Evolutionary conservation across 2,113 vertebrate genomes (phyloP).

Genomic region (Urocitellus parryii): DNA sequence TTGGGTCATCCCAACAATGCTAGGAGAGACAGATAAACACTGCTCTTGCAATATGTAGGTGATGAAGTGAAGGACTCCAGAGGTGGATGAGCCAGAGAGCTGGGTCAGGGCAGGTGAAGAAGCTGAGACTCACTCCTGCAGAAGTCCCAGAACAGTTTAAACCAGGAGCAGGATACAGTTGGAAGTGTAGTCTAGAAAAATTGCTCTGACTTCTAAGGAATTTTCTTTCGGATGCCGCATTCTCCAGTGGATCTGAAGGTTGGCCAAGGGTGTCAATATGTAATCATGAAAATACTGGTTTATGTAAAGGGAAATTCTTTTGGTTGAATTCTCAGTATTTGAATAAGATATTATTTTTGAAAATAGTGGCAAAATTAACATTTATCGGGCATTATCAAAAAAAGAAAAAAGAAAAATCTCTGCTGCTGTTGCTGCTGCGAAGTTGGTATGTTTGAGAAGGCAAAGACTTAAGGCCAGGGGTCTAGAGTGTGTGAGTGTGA

Average conservation of each 20-base stretch:
- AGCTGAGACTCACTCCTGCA: background rate
- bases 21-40: background rate
- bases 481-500: background rate
- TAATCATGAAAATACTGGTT: background rate
- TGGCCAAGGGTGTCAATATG: background rate
- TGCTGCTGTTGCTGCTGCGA: background rate
- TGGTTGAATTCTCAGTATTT: background rate
- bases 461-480: background rate
- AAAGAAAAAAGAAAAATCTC: no score
- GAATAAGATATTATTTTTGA: constrained; percentile 38
- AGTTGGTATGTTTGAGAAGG: background rate
- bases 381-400: background rate
- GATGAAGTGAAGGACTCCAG: background rate
- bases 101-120: background rate
- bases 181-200: background rate
- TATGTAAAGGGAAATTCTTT: background rate
- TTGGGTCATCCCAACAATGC: background rate
- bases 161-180: background rate
- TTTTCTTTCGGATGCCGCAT: background rate
- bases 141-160: background rate
- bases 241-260: background rate
- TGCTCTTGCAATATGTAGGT: background rate
- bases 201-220: background rate
- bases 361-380: constrained; percentile 14
- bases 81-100: background rate